A percentile compares a stretch with the other conserved stretches of the same genome.
Conservation (phyloP, 64 coral and sea anemone species). For the Porites australiensis region DNA sequence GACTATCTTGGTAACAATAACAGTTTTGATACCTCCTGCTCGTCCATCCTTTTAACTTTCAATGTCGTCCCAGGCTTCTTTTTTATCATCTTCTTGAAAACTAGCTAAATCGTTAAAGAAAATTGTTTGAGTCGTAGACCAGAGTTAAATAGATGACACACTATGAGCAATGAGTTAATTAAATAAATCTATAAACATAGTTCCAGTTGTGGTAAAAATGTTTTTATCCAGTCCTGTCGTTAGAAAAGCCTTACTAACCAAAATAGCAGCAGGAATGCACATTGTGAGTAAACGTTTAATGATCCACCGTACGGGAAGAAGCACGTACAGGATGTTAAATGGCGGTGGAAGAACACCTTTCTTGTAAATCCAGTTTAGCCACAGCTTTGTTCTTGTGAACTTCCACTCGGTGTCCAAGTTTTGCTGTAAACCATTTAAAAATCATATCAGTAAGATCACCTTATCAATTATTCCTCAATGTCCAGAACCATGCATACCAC, state of each 20-base stretch:
- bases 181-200: no score
- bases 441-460: no score
- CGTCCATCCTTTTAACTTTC: not conserved
- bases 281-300: not conserved
- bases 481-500: no score
- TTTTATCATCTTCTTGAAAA: not conserved
- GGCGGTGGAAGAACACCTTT: slow-evolving; percentile 25
- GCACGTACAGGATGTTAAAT: not conserved
- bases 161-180: no score
- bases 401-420: no score
- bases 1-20: not conserved
- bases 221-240: not conserved
- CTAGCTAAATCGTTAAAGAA: not conserved
- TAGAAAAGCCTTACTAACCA: not conserved
- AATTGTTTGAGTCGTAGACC: no score
- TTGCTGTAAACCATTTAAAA: no score
- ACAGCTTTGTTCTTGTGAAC: no score
- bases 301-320: not conserved
- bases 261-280: not conserved
- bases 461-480: no score
- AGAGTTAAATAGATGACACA: no score
- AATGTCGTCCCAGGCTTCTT: no score
- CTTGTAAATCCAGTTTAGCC: not conserved
- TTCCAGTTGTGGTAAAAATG: no score
- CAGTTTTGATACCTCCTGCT: not conserved